phyloP scores from a whole-genome alignment of 2,113 vertebrate species.

The Miniopterus natalensis region DNA sequence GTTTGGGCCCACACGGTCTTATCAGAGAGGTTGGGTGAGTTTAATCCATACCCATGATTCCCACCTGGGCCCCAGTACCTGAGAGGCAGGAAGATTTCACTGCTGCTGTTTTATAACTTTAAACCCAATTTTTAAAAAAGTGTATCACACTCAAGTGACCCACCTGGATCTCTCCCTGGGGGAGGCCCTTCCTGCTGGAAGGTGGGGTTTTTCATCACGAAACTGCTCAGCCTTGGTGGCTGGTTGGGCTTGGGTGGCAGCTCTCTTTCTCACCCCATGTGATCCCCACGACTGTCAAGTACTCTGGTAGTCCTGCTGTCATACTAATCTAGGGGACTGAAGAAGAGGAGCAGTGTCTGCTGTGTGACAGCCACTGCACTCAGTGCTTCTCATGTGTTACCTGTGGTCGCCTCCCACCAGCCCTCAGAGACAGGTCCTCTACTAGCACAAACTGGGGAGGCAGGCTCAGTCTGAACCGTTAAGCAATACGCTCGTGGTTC shows the following conservation, averaged over 20 bases:
- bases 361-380: not conserved
- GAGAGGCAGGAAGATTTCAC: constrained; percentile 15
- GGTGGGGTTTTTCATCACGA: not conserved
- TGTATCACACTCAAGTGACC: constrained; percentile 46
- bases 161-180: not conserved
- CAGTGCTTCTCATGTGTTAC: not conserved
- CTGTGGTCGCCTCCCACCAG: not conserved
- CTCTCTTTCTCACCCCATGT: not conserved
- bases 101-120: constrained; percentile 39
- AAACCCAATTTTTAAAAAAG: not conserved
- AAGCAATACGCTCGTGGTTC: fast-evolving
- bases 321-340: not conserved
- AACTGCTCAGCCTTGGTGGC: constrained; percentile 32
- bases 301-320: not conserved
- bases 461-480: not conserved
- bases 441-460: not conserved
- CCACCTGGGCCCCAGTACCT: constrained; percentile 14
- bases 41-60: constrained; percentile 27
- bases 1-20: not conserved
- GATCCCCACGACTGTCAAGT: not conserved
- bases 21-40: not conserved
- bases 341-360: not conserved
- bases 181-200: not conserved
- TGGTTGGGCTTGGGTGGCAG: not conserved
- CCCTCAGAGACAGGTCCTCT: not conserved